Conservation (phyloP, 1,140 invertebrate species). For the Heliconius hewitsoni region DNA sequence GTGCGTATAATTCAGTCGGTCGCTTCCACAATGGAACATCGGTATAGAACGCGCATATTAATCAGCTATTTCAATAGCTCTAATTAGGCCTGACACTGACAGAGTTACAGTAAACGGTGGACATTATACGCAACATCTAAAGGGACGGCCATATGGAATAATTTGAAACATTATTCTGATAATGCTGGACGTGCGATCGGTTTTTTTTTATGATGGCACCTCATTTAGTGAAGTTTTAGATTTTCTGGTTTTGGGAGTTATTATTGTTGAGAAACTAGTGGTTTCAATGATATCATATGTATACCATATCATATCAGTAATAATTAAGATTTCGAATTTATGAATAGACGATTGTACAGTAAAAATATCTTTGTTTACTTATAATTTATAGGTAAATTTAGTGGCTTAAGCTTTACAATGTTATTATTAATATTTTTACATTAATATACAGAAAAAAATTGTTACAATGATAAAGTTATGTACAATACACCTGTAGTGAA, state of each 20-base stretch:
- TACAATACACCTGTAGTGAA: too few relatives aligned
- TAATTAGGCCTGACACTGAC: slow-evolving; percentile 74
- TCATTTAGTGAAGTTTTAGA: not conserved
- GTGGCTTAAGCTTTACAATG: too few relatives aligned
- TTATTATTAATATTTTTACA: too few relatives aligned
- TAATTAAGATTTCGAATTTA: too few relatives aligned
- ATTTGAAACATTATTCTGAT: not conserved
- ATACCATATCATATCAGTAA: too few relatives aligned
- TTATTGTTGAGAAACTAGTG: not conserved
- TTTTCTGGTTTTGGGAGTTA: not conserved
- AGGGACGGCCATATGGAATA: slow-evolving; percentile 21
- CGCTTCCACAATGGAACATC: slow-evolving; percentile 61
- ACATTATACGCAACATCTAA: slow-evolving; percentile 50
- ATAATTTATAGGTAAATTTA: too few relatives aligned
- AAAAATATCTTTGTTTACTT: too few relatives aligned
- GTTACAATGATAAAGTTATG: too few relatives aligned
- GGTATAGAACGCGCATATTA: slow-evolving; percentile 72
- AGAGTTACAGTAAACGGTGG: slow-evolving; percentile 67
- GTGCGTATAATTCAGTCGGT: slow-evolving; percentile 62
- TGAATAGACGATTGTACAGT: too few relatives aligned
- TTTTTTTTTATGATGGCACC: not conserved
- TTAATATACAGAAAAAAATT: too few relatives aligned
- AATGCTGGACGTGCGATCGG: not conserved
- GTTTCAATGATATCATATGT: not conserved
- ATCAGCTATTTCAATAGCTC: slow-evolving; percentile 75